phyloP scores from a whole-genome alignment of 2,113 vertebrate genomes.

The Erythrocercus mccallii region DNA sequence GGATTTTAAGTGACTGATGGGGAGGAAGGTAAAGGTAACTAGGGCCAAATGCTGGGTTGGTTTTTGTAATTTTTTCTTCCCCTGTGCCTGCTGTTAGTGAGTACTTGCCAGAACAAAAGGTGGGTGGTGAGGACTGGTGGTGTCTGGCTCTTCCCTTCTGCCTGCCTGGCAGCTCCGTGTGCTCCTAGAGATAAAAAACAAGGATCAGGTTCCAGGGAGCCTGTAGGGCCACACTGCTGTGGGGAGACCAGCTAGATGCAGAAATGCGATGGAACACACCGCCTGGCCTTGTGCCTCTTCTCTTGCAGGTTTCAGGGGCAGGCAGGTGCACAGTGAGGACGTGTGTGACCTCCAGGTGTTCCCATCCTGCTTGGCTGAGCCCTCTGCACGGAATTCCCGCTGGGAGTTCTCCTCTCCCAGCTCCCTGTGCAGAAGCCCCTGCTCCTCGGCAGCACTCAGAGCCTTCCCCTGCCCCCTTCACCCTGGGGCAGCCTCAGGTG shows the following conservation, averaged over 20 bases:
- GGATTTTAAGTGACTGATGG: neutral
- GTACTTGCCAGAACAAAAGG: neutral
- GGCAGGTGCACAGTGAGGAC: neutral
- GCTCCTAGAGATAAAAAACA: neutral
- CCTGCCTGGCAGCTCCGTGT: neutral
- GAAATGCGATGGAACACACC: neutral
- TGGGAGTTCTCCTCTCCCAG: neutral
- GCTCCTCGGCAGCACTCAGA: neutral
- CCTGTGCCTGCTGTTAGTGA: neutral
- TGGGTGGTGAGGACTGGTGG: neutral
- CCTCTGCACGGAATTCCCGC: neutral
- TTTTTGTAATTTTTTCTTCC: fast-evolving
- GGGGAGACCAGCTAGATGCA: neutral
- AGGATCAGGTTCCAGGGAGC: neutral
- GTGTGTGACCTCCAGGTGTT: neutral
- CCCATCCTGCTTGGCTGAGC: neutral
- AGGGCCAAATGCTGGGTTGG: neutral
- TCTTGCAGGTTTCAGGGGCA: neutral
- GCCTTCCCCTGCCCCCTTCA: neutral
- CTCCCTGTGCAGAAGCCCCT: neutral
- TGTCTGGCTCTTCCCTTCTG: neutral
- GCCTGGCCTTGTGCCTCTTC: neutral
- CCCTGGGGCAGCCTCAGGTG: neutral
- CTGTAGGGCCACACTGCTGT: neutral
- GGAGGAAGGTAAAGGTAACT: neutral